phyloP scores from a whole-genome alignment of 2,797 vertebrate species.

The Phalanger gymnotis region DNA sequence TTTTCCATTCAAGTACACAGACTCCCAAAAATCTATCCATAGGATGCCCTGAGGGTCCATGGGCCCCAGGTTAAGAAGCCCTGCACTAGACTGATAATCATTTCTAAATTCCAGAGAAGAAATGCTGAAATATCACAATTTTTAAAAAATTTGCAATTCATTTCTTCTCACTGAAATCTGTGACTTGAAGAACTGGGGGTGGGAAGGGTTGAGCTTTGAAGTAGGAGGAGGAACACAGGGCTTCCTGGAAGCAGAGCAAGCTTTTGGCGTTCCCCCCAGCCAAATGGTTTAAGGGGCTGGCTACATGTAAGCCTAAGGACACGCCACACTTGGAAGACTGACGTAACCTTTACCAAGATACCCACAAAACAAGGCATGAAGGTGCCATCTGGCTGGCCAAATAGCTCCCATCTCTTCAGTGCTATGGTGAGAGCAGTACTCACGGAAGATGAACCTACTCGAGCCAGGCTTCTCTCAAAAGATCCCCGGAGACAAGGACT shows the following conservation, averaged over 20 bases:
- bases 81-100: background rate
- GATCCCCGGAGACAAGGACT: conserved; percentile 41
- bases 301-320: background rate
- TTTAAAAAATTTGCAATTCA: conserved; percentile 8
- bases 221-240: conserved; percentile 30
- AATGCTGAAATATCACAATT: background rate
- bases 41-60: background rate
- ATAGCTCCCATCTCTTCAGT: conserved; percentile 21
- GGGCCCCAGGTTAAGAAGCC: background rate
- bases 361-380: background rate
- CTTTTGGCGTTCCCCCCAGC: conserved; percentile 20
- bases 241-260: conserved; percentile 17
- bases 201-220: conserved; percentile 1
- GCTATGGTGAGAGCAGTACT: conserved; percentile 22
- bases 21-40: background rate
- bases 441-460: background rate
- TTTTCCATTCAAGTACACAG: background rate
- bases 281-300: background rate
- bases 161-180: conserved; percentile 54
- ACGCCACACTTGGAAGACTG: conserved; percentile 14
- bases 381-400: background rate
- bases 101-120: background rate
- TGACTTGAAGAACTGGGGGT: conserved; percentile 40
- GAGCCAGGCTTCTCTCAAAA: background rate
- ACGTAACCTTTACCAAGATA: conserved; percentile 25